Percentiles rank a stretch among this genome's conserved stretches.
Conservation (phyloP, 1,140 invertebrate species). For the Frieseomelitta varia region DNA sequence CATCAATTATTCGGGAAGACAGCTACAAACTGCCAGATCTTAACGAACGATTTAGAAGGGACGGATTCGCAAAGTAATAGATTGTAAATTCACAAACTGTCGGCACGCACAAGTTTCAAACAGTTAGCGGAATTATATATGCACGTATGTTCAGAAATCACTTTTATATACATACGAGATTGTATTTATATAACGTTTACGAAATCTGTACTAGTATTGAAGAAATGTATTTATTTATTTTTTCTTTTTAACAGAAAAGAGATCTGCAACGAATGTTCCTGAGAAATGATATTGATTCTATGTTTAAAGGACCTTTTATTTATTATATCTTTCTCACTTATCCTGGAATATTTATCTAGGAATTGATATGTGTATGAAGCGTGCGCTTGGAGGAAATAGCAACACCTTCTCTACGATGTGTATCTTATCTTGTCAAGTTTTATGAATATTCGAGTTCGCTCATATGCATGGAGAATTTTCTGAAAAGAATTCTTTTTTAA, state of each 20-base stretch:
- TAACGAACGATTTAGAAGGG: neutral
- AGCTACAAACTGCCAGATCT: slow-evolving; percentile 31
- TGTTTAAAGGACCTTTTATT: neutral
- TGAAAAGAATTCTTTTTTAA: too few relatives aligned
- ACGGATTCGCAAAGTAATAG: slow-evolving; percentile 39
- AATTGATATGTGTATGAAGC: neutral
- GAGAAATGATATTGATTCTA: slow-evolving; percentile 15
- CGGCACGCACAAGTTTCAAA: neutral
- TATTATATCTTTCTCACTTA: slow-evolving; percentile 34
- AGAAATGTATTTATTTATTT: too few relatives aligned
- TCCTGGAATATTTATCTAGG: slow-evolving; percentile 15
- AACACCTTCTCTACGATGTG: slow-evolving; percentile 8
- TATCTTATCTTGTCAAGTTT: slow-evolving; percentile 50
- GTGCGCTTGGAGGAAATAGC: slow-evolving; percentile 10
- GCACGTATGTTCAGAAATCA: neutral
- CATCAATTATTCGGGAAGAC: slow-evolving; percentile 49
- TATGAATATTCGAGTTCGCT: slow-evolving; percentile 33
- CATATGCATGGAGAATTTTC: slow-evolving; percentile 37
- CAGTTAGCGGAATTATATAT: neutral
- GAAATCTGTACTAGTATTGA: neutral
- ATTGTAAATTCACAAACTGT: slow-evolving; percentile 21
- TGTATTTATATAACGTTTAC: neutral
- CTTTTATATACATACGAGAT: neutral
- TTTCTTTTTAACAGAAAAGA: too few relatives aligned
- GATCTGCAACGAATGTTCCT: neutral